Percentiles rank a stretch among this genome's conserved stretches.
Conservation (phyloP, 2,797 vertebrate species). For the Coilia nasus region DNA sequence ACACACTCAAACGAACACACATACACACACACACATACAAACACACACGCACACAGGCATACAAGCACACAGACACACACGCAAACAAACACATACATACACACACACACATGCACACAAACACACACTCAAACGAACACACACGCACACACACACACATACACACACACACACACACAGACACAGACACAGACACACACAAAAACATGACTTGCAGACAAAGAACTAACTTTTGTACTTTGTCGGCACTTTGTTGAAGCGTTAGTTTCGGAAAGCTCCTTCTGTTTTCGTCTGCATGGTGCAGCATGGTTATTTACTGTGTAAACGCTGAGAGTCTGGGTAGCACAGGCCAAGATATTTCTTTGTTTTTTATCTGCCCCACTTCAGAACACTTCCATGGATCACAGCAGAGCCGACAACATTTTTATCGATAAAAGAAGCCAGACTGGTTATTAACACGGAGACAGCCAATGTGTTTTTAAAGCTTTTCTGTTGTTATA, state of each 20-base stretch:
- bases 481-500: too few species aligned
- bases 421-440: not conserved
- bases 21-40: slow-evolving; percentile 28
- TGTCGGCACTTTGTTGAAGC: too few species aligned
- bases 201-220: too few species aligned
- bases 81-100: not conserved
- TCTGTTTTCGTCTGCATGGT: too few species aligned
- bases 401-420: not conserved
- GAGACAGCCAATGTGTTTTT: too few species aligned
- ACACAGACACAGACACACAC: not conserved
- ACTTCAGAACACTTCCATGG: too few species aligned
- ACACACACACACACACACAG: not conserved
- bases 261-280: too few species aligned
- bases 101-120: not conserved
- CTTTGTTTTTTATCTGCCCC: too few species aligned
- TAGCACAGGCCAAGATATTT: too few species aligned
- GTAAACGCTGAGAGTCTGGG: not conserved
- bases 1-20: not conserved
- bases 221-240: too few species aligned
- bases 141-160: too few species aligned
- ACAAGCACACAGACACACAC: slow-evolving; percentile 22
- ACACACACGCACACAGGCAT: slow-evolving; percentile 36
- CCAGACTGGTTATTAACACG: not conserved
- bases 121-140: not conserved
- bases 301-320: not conserved